phyloP scores from a whole-genome alignment of 2,113 vertebrate species.

The Calypte anna region DNA sequence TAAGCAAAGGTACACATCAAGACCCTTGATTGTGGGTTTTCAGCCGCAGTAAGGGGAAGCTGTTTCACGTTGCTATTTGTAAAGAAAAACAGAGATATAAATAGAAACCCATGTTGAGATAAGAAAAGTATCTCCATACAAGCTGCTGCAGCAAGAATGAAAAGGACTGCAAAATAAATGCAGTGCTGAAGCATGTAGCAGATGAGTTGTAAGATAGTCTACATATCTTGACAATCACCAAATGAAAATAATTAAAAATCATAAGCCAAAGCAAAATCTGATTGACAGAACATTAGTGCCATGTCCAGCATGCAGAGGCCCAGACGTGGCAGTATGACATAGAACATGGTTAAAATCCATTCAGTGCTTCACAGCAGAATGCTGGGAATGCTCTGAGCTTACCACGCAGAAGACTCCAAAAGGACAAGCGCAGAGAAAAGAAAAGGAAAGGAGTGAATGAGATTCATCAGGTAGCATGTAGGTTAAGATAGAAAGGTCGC shows the following conservation, averaged over 20 bases:
- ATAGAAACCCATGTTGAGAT: neutral
- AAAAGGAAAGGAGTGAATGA: neutral
- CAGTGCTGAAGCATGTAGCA: neutral
- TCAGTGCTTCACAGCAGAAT: neutral
- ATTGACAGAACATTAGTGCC: neutral
- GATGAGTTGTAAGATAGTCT: neutral
- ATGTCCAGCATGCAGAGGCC: neutral
- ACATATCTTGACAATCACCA: neutral
- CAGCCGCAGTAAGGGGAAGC: neutral
- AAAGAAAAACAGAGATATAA: neutral
- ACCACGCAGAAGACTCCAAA: neutral
- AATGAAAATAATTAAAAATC: neutral
- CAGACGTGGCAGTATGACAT: neutral
- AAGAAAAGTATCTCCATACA: neutral
- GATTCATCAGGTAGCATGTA: neutral
- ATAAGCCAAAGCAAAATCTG: neutral
- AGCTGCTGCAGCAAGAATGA: neutral
- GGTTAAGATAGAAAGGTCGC: neutral
- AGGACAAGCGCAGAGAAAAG: neutral
- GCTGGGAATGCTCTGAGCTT: neutral
- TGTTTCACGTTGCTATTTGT: slow-evolving; percentile 20
- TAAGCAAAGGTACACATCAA: neutral
- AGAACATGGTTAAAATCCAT: neutral
- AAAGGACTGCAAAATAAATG: neutral
- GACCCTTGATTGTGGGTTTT: neutral